Conservation (phyloP, 1,140 invertebrate genomes). For the Leptonema lineaticorne region DNA sequence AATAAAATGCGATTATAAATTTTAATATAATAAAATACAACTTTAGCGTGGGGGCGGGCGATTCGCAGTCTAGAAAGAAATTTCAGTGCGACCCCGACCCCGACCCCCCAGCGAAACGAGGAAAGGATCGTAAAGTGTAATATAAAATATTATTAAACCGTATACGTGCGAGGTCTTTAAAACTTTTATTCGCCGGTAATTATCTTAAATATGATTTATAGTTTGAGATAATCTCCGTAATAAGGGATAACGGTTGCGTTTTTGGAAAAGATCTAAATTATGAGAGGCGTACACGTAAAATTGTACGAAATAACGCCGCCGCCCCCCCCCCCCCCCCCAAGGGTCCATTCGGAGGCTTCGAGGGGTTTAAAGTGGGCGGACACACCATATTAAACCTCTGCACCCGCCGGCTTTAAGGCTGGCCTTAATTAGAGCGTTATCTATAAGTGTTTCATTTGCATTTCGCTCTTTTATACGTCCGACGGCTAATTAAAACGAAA, state of each 20-base stretch:
- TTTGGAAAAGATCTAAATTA: slow-evolving; percentile 12
- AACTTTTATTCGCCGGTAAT: slow-evolving; percentile 15
- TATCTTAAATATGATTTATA: slow-evolving; percentile 16
- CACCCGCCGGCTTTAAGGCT: neutral
- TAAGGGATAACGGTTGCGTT: slow-evolving; percentile 25
- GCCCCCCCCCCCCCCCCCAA: no score
- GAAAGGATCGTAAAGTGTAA: neutral
- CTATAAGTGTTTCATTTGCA: slow-evolving; percentile 32
- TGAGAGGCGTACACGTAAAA: neutral
- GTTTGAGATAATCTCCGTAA: slow-evolving; percentile 3
- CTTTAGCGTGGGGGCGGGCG: no score
- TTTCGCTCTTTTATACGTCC: slow-evolving; percentile 7
- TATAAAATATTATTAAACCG: neutral
- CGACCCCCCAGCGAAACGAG: no score
- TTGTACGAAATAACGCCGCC: no score
- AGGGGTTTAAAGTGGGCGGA: neutral
- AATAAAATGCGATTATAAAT: no score
- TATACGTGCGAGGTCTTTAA: neutral
- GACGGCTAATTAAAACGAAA: slow-evolving; percentile 22
- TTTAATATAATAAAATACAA: no score
- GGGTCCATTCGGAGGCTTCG: no score
- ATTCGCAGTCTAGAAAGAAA: no score
- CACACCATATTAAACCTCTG: no score
- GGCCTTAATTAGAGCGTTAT: slow-evolving; percentile 29
- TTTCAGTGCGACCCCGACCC: no score